Base-by-base conservation (phyloP, 35 echinoderm and acorn worm genomes). In the Amphiura filiformis region DNA sequence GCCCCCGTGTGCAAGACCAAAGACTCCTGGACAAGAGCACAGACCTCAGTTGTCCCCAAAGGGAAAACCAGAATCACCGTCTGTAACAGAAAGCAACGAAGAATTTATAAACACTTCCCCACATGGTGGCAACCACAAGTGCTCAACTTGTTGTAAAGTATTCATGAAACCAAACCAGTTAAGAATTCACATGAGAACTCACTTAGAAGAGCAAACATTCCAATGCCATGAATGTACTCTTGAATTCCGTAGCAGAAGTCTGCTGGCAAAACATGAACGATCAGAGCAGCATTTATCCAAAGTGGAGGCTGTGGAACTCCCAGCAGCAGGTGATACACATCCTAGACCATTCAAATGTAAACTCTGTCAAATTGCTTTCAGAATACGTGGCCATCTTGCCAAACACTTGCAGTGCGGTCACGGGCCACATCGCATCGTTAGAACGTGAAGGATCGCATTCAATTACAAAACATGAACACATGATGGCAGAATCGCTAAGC, bases 291-390 rank as follows among this genome's bases (percentile, higher is more conserved):
- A 99, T 80, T 92, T 99, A 14, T 85, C 93, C 7, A 91, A 92
- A 81, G 96, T 99, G 9, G 96, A 99, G 76, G 96, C 88, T 76
- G 96, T 99, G 17, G 96, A 99, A 83, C 84, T 99, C 18, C 86
- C 93, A 34, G 47, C 83, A 42, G 84, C 90, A 30, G 86, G 86
- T 31, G 91, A 97, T 65, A 82, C 88, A 28, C 90, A 99, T 33
- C 96, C 96, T 1, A 83, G 96, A 31, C 96, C 96, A 0, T 99
- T 99, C 81, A 99, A 99, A 84, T 99, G 96, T 57, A 99, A 99
- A 47, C 93, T 95, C 37, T 99, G 96, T 82, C 61, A 85, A 47
- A 99, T 99, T 65, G 96, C 96, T 35, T 99, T 99, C 85, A 76
- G 96, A 20, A 99, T 99, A 38, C 96, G 93, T 17, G 96, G 96